These are phyloP conservation scores for Botia kubotai DNA, from an alignment of 2,797 vertebrate species.

Conservation along the genomic window DNA sequence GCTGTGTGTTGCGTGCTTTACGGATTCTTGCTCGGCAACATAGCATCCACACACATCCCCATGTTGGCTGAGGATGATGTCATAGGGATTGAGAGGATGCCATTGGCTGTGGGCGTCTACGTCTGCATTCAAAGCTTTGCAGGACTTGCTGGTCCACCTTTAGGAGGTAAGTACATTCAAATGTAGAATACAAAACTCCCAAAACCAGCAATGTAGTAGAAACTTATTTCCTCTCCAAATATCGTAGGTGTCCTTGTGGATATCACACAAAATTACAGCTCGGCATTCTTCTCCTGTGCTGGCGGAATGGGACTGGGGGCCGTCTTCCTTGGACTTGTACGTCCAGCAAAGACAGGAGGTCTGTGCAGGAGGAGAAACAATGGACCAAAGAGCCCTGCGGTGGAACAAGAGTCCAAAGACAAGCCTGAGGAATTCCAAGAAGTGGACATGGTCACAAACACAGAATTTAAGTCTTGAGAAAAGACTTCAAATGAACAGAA, in stretches of 20 bases:
- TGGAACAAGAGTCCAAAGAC: conserved; percentile 54
- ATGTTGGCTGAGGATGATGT: conserved; percentile 94
- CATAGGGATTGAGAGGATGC: conserved; percentile 91
- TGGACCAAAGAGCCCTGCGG: conserved; percentile 16
- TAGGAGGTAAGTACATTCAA: conserved; percentile 84
- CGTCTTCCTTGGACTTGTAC: conserved; percentile 86
- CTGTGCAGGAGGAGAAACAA: conserved; percentile 60
- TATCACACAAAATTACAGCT: conserved; percentile 86
- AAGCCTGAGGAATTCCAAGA: conserved; percentile 74
- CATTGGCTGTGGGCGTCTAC: conserved; percentile 92
- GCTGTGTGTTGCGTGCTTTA: conserved; percentile 87
- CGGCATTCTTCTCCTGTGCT: conserved; percentile 93
- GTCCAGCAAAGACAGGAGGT: conserved; percentile 81
- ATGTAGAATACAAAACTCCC: conserved; percentile 9
- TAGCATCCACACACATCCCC: conserved; percentile 91
- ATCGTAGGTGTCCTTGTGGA: conserved; percentile 89
- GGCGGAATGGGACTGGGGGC: conserved; percentile 85
- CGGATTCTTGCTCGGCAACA: conserved; percentile 90
- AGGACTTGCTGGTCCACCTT: conserved; percentile 92
- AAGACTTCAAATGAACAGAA: not conserved
- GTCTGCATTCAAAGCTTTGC: conserved; percentile 95
- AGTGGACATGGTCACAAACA: conserved; percentile 68
- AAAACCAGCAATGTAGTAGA: not conserved
- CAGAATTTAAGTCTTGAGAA: conserved; percentile 16
- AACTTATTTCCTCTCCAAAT: not conserved